Evolutionary conservation across 2,113 vertebrate genomes (phyloP).

Genomic region (Osmerus mordax): DNA sequence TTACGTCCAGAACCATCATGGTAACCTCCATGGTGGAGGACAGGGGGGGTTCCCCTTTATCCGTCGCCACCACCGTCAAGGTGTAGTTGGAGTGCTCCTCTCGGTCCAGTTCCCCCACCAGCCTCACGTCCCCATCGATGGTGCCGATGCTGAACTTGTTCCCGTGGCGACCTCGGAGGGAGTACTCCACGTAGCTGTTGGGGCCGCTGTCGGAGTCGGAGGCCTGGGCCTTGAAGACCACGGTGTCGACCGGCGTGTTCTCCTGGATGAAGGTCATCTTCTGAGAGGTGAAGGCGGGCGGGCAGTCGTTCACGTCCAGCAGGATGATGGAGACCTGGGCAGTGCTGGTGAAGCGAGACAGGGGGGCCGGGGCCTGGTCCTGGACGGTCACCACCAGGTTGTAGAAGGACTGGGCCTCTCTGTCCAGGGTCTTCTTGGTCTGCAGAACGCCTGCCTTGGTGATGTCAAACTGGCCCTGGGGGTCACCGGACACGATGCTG

Average conservation of each 20-base stretch:
- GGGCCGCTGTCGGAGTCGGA: conserved; percentile 89
- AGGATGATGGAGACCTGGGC: conserved; percentile 93
- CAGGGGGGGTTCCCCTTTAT: conserved; percentile 88
- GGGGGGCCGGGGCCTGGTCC: conserved; percentile 74
- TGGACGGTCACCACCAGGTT: conserved; percentile 87
- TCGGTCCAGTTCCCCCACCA: conserved; percentile 87
- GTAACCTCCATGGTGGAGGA: conserved; percentile 84
- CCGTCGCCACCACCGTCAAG: conserved; percentile 84
- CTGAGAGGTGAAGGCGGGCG: conserved; percentile 85
- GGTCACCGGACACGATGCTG: conserved; percentile 85
- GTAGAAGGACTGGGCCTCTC: conserved; percentile 94
- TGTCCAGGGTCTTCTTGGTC: conserved; percentile 78
- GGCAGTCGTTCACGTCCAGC: conserved; percentile 90
- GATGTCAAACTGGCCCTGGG: conserved; percentile 80
- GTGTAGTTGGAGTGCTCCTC: conserved; percentile 89
- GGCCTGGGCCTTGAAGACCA: conserved; percentile 85
- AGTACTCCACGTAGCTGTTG: conserved; percentile 95
- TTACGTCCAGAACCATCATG: conserved; percentile 87
- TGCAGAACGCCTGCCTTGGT: conserved; percentile 74
- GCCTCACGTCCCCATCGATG: conserved; percentile 82
- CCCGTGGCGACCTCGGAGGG: conserved; percentile 71
- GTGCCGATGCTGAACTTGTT: conserved; percentile 86
- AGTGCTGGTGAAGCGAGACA: conserved; percentile 82
- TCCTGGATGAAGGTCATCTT: conserved; percentile 88
- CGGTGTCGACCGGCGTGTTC: conserved; percentile 86